Evolutionary conservation across 2,113 vertebrate genomes (phyloP), one percentile per base, ranked within the genome.

Genomic region (Himantopus leucocephalus): DNA sequence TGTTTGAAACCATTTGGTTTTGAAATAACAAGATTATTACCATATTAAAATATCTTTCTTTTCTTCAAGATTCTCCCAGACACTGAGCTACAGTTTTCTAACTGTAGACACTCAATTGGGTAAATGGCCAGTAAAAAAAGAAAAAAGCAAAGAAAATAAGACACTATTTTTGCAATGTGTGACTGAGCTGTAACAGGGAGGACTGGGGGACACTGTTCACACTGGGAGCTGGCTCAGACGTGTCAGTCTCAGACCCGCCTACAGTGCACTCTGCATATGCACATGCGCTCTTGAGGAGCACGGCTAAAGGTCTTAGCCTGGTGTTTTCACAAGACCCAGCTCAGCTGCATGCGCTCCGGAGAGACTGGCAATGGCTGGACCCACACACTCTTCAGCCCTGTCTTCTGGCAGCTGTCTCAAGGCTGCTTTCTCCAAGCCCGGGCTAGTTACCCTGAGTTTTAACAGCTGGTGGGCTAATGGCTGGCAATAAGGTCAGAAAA

Each of bases 1-100:
- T 92, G 78, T 95, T 97, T 96, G 91, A 97, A 96, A 96, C 73
- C 88, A 66, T 91, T 97, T 95, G 53, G 78, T 94, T 97, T 97
- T 86, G 76, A 95, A 98, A 97, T 93, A 94, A 94, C 82, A 96
- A 97, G 86, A 75, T 92, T 94, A 89, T 81, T 94, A 77, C 64
- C 52, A 32, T 53, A 94, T 93, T 95, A 96, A 96, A 94, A 81
- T 71, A 94, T 72, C 41, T 62, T 96, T 91, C 53, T 92, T 95
- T 89, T 82, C 74, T 37, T 76, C 93, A 91, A 83, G 74, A 82
- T 79, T 79, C 41, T 82, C 74, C 29, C 45, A 74, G 87, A 58
- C 62, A 59, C 34, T 1, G 8, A 79, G 29, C 35, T 85, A 73
- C 53, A 45, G 67, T 66, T 75, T 81, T 77, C n/a, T 78, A 88